phyloP scores from a whole-genome alignment of 2,797 vertebrate species.

The Otus scops region DNA sequence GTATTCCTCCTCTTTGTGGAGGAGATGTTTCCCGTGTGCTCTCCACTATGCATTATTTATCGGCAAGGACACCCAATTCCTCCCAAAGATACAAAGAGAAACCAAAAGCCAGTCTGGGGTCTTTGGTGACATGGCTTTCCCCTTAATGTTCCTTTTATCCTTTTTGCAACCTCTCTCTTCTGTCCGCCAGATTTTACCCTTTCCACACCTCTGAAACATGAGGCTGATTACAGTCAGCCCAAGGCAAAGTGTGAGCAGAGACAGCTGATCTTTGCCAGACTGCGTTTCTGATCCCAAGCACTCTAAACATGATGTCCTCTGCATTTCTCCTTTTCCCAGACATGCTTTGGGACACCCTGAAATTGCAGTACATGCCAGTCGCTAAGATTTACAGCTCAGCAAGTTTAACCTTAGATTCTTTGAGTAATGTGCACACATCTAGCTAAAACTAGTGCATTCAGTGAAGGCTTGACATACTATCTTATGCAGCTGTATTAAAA shows the following conservation, averaged over 20 bases:
- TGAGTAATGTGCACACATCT: not conserved
- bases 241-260: not conserved
- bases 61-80: not conserved
- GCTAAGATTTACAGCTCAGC: conserved; percentile 22
- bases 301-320: not conserved
- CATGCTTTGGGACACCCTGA: not conserved
- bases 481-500: conserved; percentile 13
- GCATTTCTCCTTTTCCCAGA: not conserved
- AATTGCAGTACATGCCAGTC: not conserved
- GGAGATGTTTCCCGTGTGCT: not conserved
- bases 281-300: not conserved
- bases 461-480: not conserved
- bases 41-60: not conserved
- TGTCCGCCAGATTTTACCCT: not conserved
- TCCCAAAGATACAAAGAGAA: not conserved
- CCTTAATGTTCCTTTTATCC: not conserved
- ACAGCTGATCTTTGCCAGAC: not conserved
- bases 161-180: not conserved
- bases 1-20: not conserved
- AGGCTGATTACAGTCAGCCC: not conserved
- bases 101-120: not conserved
- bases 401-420: conserved; percentile 28
- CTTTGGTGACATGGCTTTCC: not conserved
- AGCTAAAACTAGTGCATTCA: conserved; percentile 25
- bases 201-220: not conserved